Conservation (phyloP, 2,797 vertebrate species). For the Nyctalus aviator region DNA sequence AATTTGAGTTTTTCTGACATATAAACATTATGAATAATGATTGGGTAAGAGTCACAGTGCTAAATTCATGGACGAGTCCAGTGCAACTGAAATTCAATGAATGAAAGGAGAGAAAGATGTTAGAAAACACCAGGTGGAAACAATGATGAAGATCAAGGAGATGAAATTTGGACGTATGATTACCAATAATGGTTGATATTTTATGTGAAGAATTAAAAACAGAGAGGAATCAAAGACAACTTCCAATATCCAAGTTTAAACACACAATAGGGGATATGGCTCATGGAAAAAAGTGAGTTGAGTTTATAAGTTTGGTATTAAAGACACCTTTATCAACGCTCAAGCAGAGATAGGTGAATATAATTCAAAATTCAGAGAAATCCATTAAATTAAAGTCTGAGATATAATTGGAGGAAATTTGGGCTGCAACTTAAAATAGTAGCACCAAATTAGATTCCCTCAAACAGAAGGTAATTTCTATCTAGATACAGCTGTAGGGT, state of each 20-base stretch:
- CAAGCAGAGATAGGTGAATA: not conserved
- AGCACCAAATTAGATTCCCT: not conserved
- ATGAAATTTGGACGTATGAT: not conserved
- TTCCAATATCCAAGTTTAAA: not conserved
- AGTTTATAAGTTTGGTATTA: not conserved
- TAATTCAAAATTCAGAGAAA: not conserved
- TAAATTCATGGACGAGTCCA: not conserved
- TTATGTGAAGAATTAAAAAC: not conserved
- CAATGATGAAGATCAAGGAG: not conserved
- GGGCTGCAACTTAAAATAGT: not conserved
- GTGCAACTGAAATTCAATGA: not conserved
- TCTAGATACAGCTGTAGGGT: not conserved
- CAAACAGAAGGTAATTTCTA: not conserved
- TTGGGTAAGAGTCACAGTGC: not conserved
- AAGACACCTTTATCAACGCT: fast-evolving
- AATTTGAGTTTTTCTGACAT: not conserved
- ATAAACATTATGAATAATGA: not conserved
- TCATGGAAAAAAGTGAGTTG: not conserved
- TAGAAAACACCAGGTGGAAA: not conserved
- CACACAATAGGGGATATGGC: not conserved
- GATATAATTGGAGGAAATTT: not conserved
- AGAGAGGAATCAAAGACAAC: not conserved
- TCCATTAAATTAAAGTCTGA: not conserved
- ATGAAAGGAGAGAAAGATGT: not conserved
- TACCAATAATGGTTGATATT: not conserved